These are phyloP conservation scores for Nomada fabriciana DNA, from an alignment of 2,888 invertebrate genomes.

Conservation along the genomic window DNA sequence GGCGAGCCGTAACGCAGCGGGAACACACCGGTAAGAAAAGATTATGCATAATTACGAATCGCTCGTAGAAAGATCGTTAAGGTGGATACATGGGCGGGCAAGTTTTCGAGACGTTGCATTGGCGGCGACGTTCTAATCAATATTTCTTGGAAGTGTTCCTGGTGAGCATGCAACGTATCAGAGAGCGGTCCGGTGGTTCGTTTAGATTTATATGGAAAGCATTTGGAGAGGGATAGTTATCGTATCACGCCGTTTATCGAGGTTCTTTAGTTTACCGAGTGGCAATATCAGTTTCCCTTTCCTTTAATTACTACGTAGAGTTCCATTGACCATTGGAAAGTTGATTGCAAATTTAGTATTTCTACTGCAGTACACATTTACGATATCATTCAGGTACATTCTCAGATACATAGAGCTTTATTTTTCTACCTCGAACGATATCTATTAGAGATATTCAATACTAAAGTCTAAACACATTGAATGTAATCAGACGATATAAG, in stretches of 20 bases:
- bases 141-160: background rate
- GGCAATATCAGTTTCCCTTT: too few species aligned
- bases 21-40: constrained; percentile 33
- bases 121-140: background rate
- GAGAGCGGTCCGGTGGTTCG: background rate
- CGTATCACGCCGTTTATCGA: background rate
- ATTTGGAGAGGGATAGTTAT: background rate
- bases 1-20: constrained; percentile 17
- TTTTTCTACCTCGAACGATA: too few species aligned
- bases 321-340: too few species aligned
- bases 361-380: too few species aligned
- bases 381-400: too few species aligned
- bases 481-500: too few species aligned
- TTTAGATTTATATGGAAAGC: background rate
- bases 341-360: too few species aligned
- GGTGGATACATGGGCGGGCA: constrained; percentile 19
- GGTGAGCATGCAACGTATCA: background rate
- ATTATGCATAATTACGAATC: constrained; percentile 31
- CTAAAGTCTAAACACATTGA: too few species aligned
- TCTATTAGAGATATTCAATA: too few species aligned
- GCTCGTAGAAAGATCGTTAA: constrained; percentile 17
- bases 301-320: background rate
- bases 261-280: too few species aligned
- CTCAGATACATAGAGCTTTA: too few species aligned
- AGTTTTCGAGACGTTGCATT: constrained; percentile 5